Base-by-base conservation (phyloP, 30 jellyfish, hydroid and myxozoan genomes). In the Aurelia sp. region DNA sequence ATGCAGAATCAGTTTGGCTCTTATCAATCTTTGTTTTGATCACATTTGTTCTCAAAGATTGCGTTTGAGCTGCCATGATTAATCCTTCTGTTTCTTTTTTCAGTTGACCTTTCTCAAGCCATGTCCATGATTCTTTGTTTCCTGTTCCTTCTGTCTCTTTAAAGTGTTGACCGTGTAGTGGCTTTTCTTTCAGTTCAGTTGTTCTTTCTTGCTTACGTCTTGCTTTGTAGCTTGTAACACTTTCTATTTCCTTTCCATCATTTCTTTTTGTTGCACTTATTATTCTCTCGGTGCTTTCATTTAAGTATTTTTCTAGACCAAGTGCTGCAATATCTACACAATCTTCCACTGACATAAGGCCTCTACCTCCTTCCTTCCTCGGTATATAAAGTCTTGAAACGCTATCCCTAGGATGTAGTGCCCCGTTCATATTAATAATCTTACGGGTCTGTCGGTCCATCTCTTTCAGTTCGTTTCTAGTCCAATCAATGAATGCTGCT, bases 131-230 rank as follows among this genome's bases (percentile, higher is more conserved):
- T 30, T 65, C 35, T 20, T 30, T 30, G 48, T 65, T 65, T 65
- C 76, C 33, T 65, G 22, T 65, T 65, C 48, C 48, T 21, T 65
- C 48, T 65, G 76, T 65, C 48, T 65, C 48, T 65, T n/a, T 65
- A 65, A 65, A 30, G 76, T 65, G 76, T 65, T 65, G 76, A 65
- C 76, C 76, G 33, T 65, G 76, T 30, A 65, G 76, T 65, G 76
- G 48, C 22, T n/a, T 65, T 65, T 65, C 76, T 65, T 65, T 30
- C 76, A 65, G 76, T 65, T 65, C 48, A 65, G 76, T 65, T 65
- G 76, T 65, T 65, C 76, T 65, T 65, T 65, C 76, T 65, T 65
- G 35, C 48, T 13, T 13, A 30, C 48, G 76, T 65, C 76, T 17
- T 65, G 76, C 22, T 65, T 65, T 65, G 76, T 65, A 65, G 76